phyloP scores from a whole-genome alignment of 1,140 invertebrate species.

The Holcopasites calliopsidis region DNA sequence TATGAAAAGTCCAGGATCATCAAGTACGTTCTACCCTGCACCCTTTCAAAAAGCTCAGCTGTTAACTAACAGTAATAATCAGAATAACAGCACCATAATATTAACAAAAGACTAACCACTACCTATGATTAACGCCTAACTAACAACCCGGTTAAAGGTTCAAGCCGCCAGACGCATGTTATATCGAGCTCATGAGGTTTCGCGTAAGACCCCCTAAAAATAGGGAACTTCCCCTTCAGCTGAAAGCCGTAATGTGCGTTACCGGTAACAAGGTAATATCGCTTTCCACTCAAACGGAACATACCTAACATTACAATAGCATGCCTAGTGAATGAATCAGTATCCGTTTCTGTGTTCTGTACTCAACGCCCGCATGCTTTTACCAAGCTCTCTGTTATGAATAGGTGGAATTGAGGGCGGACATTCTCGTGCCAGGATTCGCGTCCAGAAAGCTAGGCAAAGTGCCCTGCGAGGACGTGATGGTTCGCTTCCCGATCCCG shows the following conservation, averaged over 20 bases:
- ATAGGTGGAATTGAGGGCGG: slow-evolving; percentile 94
- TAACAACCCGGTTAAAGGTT: slow-evolving; percentile 84
- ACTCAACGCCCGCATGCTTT: neutral
- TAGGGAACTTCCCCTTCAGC: slow-evolving; percentile 96
- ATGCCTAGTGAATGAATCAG: no score
- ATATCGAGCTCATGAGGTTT: slow-evolving; percentile 98
- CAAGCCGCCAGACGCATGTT: slow-evolving; percentile 98
- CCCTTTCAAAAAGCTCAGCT: slow-evolving; percentile 21
- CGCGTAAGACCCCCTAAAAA: slow-evolving; percentile 97
- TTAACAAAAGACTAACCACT: neutral
- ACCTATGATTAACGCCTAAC: slow-evolving; percentile 45
- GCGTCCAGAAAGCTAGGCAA: slow-evolving; percentile 96
- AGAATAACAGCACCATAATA: no score
- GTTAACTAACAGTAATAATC: no score
- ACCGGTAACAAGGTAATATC: slow-evolving; percentile 88
- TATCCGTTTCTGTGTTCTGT: no score
- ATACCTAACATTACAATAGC: neutral
- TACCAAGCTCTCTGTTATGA: neutral
- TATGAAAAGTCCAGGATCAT: slow-evolving; percentile 95
- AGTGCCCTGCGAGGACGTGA: slow-evolving; percentile 98
- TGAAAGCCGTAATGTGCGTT: slow-evolving; percentile 92
- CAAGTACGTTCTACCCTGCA: slow-evolving; percentile 85
- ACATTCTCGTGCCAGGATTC: slow-evolving; percentile 97
- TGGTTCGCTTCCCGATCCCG: slow-evolving; percentile 97
- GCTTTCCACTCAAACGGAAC: neutral